These are phyloP conservation scores for Apostichopus japonicus DNA, from an alignment of 35 echinoderm and acorn worm genomes.

Conservation along the genomic window DNA sequence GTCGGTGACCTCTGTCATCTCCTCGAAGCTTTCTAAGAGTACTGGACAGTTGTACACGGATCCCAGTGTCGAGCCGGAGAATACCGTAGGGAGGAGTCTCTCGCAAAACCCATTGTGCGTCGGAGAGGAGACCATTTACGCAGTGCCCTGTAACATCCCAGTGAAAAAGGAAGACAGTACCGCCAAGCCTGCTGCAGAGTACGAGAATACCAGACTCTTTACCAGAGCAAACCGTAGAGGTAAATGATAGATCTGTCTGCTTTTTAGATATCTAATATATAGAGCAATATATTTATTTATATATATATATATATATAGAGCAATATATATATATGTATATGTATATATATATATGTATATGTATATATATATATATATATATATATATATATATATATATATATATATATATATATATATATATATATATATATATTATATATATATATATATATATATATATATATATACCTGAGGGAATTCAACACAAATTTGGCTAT, in stretches of 20 bases:
- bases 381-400: no score
- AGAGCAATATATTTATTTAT: no score
- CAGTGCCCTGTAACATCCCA: neutral
- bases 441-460: no score
- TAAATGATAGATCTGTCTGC: neutral
- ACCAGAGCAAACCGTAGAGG: neutral
- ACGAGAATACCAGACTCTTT: constrained; percentile 20
- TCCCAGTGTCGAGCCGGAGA: neutral
- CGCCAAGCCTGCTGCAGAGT: neutral
- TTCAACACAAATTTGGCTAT: no score
- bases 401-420: no score
- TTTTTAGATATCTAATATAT: neutral
- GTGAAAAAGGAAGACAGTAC: neutral
- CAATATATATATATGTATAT: no score
- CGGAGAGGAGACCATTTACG: neutral
- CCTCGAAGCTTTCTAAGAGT: neutral
- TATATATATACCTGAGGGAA: no score
- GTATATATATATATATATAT: no score
- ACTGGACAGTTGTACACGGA: neutral
- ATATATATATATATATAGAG: no score
- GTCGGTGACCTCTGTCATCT: neutral
- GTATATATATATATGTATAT: no score
- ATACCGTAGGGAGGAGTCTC: neutral
- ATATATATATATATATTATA: no score
- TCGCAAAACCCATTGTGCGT: constrained; percentile 19